Percentiles rank a stretch among this genome's conserved stretches.
These are phyloP conservation scores for Dascillus cervinus DNA, from an alignment of 2,888 invertebrate genomes.

Conservation along the genomic window DNA sequence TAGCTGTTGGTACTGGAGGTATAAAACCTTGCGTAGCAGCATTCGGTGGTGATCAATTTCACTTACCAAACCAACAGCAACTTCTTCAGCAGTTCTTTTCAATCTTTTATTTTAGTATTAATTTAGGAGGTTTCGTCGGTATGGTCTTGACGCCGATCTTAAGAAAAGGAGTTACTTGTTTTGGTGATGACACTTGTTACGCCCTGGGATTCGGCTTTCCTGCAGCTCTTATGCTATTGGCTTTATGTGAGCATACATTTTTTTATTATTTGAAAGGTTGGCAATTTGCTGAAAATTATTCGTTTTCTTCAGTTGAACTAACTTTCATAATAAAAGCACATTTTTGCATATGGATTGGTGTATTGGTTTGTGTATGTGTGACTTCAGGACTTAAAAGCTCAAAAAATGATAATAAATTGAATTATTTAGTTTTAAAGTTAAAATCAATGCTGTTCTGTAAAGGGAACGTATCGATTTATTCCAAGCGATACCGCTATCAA, in stretches of 20 bases:
- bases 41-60: conserved; percentile 81
- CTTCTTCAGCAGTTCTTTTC: conserved; percentile 69
- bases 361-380: no score
- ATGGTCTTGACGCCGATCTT: conserved; percentile 67
- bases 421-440: no score
- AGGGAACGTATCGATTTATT: no score
- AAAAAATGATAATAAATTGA: no score
- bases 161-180: conserved; percentile 57
- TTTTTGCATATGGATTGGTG: no score
- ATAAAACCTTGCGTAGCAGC: conserved; percentile 84
- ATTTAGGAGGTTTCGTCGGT: conserved; percentile 57
- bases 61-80: conserved; percentile 57
- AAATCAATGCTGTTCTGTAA: no score
- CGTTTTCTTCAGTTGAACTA: no score
- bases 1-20: conserved; percentile 74
- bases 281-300: no score
- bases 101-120: conserved; percentile 76
- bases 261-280: no score
- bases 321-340: no score
- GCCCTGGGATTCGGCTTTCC: conserved; percentile 73
- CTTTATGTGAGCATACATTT: conserved; percentile 57
- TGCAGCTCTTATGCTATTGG: conserved; percentile 59
- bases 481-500: no score
- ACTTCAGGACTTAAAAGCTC: no score
- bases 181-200: conserved; percentile 63